Evolutionary conservation across 2,888 invertebrate genomes (phyloP).

Genomic region (Syrphus vitripennis): DNA sequence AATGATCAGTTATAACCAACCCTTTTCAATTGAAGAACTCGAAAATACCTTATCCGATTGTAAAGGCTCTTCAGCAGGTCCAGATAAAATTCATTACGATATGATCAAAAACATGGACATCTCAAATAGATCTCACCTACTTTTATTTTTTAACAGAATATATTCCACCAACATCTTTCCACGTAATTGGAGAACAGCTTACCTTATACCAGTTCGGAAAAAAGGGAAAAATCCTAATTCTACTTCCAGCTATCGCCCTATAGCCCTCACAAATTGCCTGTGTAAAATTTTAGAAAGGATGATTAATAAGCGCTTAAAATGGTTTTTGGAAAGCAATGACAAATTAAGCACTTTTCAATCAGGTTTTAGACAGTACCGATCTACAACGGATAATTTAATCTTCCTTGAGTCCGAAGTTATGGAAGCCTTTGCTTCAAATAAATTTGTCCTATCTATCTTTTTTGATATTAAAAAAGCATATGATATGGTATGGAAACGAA

Average conservation of each 20-base stretch:
- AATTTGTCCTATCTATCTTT: neutral
- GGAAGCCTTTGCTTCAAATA: neutral
- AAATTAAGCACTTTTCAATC: neutral
- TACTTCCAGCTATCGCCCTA: neutral
- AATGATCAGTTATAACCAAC: neutral
- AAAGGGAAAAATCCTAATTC: neutral
- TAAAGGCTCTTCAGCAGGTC: neutral
- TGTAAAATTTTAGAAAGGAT: conserved; percentile 7
- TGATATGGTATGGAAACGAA: neutral
- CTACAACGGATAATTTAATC: neutral
- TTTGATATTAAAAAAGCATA: conserved; percentile 7
- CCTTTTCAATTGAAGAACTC: neutral
- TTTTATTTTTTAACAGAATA: neutral
- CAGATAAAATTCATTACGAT: neutral
- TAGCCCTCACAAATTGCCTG: neutral
- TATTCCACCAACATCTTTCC: neutral
- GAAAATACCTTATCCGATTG: neutral
- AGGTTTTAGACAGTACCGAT: neutral
- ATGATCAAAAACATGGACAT: neutral
- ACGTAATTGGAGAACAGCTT: neutral
- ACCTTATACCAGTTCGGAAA: neutral
- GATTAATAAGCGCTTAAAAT: neutral
- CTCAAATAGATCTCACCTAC: neutral
- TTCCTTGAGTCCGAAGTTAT: neutral
- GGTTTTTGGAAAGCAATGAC: neutral